Conservation (phyloP, 2,797 vertebrate species). For the Bufotes viridis region DNA sequence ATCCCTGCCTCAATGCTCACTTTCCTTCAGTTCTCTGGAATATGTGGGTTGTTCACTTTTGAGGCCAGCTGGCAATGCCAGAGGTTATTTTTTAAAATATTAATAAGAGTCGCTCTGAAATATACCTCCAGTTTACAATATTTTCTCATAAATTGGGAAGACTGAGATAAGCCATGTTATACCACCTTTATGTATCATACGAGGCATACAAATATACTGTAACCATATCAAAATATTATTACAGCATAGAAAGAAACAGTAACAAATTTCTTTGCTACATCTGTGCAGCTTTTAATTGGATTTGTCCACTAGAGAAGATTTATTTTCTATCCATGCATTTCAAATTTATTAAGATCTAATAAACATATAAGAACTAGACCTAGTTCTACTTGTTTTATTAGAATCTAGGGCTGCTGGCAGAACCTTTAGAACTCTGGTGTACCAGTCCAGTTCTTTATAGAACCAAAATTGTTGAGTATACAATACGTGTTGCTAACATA, state of each 20-base stretch:
- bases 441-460: too few relatives aligned
- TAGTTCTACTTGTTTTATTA: too few relatives aligned
- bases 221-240: too few relatives aligned
- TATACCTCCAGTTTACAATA: slow-evolving; percentile 25
- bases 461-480: too few relatives aligned
- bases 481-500: too few relatives aligned
- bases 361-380: too few relatives aligned
- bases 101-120: slow-evolving; percentile 19
- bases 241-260: too few relatives aligned
- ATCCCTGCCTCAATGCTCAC: slow-evolving; percentile 27
- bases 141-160: background rate
- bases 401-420: too few relatives aligned
- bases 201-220: background rate
- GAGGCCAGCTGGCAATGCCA: slow-evolving; percentile 52
- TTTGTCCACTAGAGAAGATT: background rate
- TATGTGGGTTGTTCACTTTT: slow-evolving; percentile 38
- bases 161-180: background rate
- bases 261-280: background rate
- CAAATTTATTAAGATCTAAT: too few relatives aligned
- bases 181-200: background rate
- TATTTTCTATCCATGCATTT: background rate
- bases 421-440: too few relatives aligned
- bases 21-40: slow-evolving; percentile 31
- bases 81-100: slow-evolving; percentile 42
- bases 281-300: background rate